Percentiles rank a stretch among this genome's conserved stretches.
phyloP scores from a whole-genome alignment of 1,140 invertebrate genomes.

The Apis florea region DNA sequence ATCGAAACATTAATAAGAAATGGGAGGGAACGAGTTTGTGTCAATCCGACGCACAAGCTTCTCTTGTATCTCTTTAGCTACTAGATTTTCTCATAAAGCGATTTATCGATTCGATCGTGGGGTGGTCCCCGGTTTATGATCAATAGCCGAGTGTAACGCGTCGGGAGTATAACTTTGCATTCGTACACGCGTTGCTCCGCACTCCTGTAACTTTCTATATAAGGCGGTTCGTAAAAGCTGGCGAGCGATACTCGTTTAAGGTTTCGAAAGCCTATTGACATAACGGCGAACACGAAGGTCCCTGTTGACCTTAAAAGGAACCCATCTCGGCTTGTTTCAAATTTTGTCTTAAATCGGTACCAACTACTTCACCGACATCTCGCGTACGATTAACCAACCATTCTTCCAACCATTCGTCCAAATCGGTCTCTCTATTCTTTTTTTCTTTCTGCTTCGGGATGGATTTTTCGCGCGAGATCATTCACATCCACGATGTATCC shows the following conservation, averaged over 20 bases:
- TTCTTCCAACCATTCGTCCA: no score
- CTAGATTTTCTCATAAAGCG: neutral
- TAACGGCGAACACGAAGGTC: neutral
- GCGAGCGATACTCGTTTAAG: constrained; percentile 57
- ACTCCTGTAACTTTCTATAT: constrained; percentile 53
- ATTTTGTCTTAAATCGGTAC: no score
- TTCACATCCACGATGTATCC: no score
- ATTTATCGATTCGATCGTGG: constrained; percentile 16
- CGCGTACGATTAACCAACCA: no score
- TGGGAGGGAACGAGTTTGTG: no score
- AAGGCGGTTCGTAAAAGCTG: constrained; percentile 55
- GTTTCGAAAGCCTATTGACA: constrained; percentile 45
- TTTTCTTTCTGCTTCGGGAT: neutral
- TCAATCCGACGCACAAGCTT: no score
- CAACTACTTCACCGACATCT: no score
- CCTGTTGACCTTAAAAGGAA: neutral
- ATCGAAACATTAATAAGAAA: neutral
- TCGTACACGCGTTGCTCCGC: neutral
- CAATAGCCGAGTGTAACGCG: constrained; percentile 29
- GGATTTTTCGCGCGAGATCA: constrained; percentile 15
- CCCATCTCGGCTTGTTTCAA: no score
- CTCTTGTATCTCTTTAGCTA: neutral
- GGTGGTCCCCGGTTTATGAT: constrained; percentile 47
- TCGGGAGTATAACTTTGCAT: constrained; percentile 27
- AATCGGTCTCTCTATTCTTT: neutral